Evolutionary conservation across 2,888 invertebrate genomes (phyloP), one percentile per base, ranked within the genome.

Genomic region (Trachelus tabidus): DNA sequence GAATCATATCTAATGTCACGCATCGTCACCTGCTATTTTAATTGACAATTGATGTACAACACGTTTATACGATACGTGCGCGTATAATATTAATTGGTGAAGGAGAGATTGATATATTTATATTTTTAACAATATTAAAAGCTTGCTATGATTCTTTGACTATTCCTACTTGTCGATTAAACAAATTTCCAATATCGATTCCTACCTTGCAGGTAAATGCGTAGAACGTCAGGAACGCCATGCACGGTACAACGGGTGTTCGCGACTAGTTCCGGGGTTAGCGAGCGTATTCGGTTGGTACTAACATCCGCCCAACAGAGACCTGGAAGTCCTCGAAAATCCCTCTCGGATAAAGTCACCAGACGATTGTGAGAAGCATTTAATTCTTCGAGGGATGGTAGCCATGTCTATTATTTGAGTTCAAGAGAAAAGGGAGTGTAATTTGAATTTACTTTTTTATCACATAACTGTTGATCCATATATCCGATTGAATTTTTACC

Each of bases 311-410:
- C 97, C 90, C 95, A 94, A 88, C 97, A 97, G 12, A 97, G 93
- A 3, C 95, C 95, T 0, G 97, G 97, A 81, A 97, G 92, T 1
- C 97, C 97, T 85, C 96, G 96, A 91, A 97, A 97, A 90, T 97
- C 97, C 87, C 95, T 94, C 81, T 96, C 96, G 85, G 97, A 92
- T 73, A 94, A 92, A 4, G 95, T 95, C 11, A 90, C 84, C 75
- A 97, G 93, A 83, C 95, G 94, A 89, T 97, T 97, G 89, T 96
- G 94, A 77, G 96, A 95, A 1, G 96, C 96, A 83, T 95, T 94
- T 78, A 97, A 91, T 85, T 95, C 95, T 90, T 96, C 96, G 83
- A 97, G 91, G 68, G 95, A 94, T 33, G 96, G 96, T 84, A 97
- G 93, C 92, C 95, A 95, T 75, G 96, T 96, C 97, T 97, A 23